Conservation (phyloP, 2,113 vertebrate genomes). For the Scartelaos histophorus region DNA sequence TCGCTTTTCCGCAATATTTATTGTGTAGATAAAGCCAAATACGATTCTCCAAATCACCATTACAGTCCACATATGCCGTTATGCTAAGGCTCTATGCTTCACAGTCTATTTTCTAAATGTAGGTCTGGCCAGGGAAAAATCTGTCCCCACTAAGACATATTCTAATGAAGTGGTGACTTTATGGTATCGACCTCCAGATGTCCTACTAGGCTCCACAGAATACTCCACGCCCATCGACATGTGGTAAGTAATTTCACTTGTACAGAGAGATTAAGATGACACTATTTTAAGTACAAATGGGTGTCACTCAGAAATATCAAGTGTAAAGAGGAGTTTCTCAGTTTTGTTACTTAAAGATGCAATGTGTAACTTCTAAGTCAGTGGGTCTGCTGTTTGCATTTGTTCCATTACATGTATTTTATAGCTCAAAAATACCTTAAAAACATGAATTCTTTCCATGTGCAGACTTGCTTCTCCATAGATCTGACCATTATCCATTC, state of each 20-base stretch:
- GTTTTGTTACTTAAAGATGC: too few relatives aligned
- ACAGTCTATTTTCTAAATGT: conserved; percentile 7
- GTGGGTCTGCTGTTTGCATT: too few relatives aligned
- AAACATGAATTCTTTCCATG: too few relatives aligned
- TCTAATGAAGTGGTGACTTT: conserved; percentile 97
- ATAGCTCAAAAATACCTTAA: too few relatives aligned
- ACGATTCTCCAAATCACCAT: neutral
- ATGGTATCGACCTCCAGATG: conserved; percentile 95
- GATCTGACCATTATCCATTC: too few relatives aligned
- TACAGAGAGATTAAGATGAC: neutral
- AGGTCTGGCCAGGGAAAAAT: conserved; percentile 95
- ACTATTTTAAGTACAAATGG: too few relatives aligned
- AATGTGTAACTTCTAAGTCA: too few relatives aligned
- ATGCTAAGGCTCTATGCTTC: neutral
- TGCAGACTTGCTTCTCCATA: too few relatives aligned
- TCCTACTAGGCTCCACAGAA: conserved; percentile 92
- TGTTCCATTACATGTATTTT: too few relatives aligned
- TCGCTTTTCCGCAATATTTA: conserved; percentile 27
- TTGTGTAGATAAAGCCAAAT: conserved; percentile 21
- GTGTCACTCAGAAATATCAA: too few relatives aligned
- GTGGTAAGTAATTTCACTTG: conserved; percentile 82
- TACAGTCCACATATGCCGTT: neutral
- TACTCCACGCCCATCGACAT: conserved; percentile 96
- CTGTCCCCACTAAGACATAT: conserved; percentile 94
- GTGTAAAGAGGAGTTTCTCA: too few relatives aligned